Evolutionary conservation across 2,113 vertebrate genomes (phyloP), one percentile per base, ranked within the genome.

Genomic region (Leptosomus discolor): DNA sequence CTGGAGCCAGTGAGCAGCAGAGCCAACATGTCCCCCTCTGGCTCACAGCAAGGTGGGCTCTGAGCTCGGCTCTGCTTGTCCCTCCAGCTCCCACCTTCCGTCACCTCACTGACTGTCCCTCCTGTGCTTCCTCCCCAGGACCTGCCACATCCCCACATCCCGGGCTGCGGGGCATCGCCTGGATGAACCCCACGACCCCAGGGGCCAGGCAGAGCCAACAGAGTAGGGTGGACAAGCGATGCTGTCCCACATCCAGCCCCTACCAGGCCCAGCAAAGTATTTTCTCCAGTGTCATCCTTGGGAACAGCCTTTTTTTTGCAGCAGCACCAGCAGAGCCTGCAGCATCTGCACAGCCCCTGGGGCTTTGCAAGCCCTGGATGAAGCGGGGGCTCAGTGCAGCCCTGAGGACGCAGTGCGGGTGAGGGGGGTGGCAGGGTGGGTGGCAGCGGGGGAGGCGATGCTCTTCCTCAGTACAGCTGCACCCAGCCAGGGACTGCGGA

Each of bases 111-210:
- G 11, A 32, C 27, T 9, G 9, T 6, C 48, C 48, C n/a, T 37
- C 17, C 34, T 15, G 11, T 4, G 23, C 12, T 32, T 29, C 46
- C 46, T 29, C 36, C 27, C 48, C 4, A 6, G 43, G 26, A 48
- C 43, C 57, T 6, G 29, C 75, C 13, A 30, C 77, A 56, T 81
- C 51, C 51, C 34, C 29, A 2, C 8, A 3, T 76, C 73, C 43
- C 39, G 1, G 20, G 26, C 11, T 30, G 54, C 2, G 3, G n/a
- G 27, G 34, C 41, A 24, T 37, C 20, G 3, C 5, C 4, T 12
- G 24, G 54, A 29, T 21, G 32, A 17, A 5, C 18, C 54, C 30
- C 12, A 2, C 7, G 4, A 43, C 22, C 37, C 22, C 8, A 43
- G 57, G 43, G 74, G 8, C n/a, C 43, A 32, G 27, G 43, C 29